Evolutionary conservation across 2,797 vertebrate genomes (phyloP), one percentile per base, ranked within the genome.

Genomic region (Microctenopoma stevenorrisi): DNA sequence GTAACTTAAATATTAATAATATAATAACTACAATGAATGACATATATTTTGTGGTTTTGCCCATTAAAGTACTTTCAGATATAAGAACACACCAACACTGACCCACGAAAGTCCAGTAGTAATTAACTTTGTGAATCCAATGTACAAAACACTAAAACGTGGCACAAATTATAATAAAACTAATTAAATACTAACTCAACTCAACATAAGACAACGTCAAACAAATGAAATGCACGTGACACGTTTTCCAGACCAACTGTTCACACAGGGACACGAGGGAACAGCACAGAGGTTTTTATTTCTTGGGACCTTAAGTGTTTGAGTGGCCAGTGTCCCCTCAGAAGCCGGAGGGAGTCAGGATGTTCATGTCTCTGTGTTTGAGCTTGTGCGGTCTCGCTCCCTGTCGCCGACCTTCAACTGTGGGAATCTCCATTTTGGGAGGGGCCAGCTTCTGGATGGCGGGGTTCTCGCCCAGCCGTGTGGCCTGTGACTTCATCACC

Each of bases 291-390:
- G 18, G 1, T 37, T 51, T 58, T 46, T 5, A 33, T 54, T 62
- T 76, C 33, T 40, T 30, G 44, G 55, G 82, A 81, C 72, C 78
- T 79, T 56, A 2, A 7, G 51, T 3, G 1, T 44, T 18, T 0
- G 53, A 0, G 43, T 0, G 49, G 3, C 15, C 12, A 3, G 18
- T 0, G 26, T 14, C 0, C n/a, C 28, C 73, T 92, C 92, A 99
- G 93, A 98, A 99, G 48, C 97, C 97, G 0, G 96, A 96, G 44
- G 97, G 97, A 13, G 96, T 96, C 64, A 99, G 95, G 83, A 96
- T 92, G 15, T 99, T 99, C 94, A 98, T 91, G 85, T 99, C 97
- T 46, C 96, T 90, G 6, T 93, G 96, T 84, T 95, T 96, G 72
- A 99, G 94, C 58, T 94, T 97, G 92, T 97, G 96, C 0, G 95